Base-by-base conservation (phyloP, 2,888 invertebrate species). In the Cremastinae sp. region DNA sequence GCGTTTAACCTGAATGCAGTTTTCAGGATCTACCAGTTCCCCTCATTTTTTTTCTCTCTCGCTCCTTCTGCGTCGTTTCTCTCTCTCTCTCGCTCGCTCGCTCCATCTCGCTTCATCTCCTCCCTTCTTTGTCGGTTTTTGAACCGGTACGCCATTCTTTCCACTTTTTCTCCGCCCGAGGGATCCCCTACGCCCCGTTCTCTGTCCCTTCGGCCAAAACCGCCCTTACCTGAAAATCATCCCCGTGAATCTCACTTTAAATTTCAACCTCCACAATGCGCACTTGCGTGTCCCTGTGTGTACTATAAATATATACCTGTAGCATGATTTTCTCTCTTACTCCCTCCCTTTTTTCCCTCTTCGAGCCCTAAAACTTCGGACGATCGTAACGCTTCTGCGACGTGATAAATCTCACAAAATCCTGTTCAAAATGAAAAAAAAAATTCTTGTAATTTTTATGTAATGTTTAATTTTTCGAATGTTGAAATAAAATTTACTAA, bases 211-310 rank as follows among this genome's bases (percentile, higher is more conserved):
- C 84, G 75, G 79, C 80, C 81, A 82, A 85, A 87, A 87, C 85
- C 82, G 84, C 87, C 86, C 88, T 86, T 89, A 88, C 89, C 88
- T 88, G 88, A 87, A 79, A 87, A 86, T 86, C 87, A 88, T 87
- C 88, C 87, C 81, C 87, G 79, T 84, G 79, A 80, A 56, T 74
- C 70, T 64, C 69, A 55, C 76, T 72, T 64, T 79, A 79, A 62
- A 20, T 39, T 18, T 65, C 10, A 53, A 51, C 64, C 55, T 55
- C 28, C 28, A 22, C 20, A 69, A 61, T 20, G 14, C 61, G 45
- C 39, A 59, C 49, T 41, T 61, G 41, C 43, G 49, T 69, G 39
- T 65, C 16, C 49, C 41, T 9, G 18, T 41, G 12, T 58, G 61
- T 74, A 47, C 49, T 35, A 59, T 12, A 39, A 61, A 45, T 14